These are phyloP conservation scores for Rotaria magnacalcarata DNA, from an alignment of 2,888 invertebrate genomes.

Conservation along the genomic window DNA sequence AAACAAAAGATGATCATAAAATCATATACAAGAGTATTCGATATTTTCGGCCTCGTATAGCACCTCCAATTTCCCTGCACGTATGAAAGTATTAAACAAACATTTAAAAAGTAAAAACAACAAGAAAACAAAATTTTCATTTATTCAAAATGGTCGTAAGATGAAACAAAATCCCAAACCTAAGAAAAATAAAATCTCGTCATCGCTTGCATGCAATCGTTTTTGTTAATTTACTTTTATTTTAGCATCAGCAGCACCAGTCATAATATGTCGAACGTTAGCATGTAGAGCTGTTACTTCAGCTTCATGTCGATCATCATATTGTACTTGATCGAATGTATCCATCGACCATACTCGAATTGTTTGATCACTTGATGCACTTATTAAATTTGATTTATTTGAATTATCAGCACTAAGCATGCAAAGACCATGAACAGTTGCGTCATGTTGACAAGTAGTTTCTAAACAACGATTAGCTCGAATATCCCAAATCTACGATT, in stretches of 20 bases:
- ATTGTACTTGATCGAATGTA: conserved; percentile 13
- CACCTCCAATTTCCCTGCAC: neutral
- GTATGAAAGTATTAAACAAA: neutral
- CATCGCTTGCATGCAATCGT: too few species aligned
- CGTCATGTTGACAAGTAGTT: neutral
- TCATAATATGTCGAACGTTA: neutral
- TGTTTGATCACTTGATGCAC: conserved; percentile 22
- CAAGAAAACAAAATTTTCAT: neutral
- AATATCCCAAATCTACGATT: neutral
- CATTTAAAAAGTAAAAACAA: neutral
- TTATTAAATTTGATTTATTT: neutral
- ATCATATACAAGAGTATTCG: too few species aligned
- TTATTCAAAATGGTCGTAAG: neutral
- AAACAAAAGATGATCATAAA: neutral
- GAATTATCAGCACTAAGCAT: neutral
- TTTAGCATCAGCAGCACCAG: neutral
- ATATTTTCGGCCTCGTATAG: too few species aligned
- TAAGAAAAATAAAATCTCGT: neutral
- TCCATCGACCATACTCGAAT: neutral
- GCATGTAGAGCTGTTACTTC: conserved; percentile 30
- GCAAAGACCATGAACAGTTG: conserved; percentile 2
- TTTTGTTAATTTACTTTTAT: neutral
- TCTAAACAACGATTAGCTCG: conserved; percentile 26
- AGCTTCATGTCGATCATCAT: conserved; percentile 13
- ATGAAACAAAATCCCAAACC: conserved; percentile 27